Percentiles rank a stretch among this genome's conserved stretches.
These are phyloP conservation scores for Crenuchus spilurus DNA, from an alignment of 2,797 vertebrate species.

Conservation along the genomic window DNA sequence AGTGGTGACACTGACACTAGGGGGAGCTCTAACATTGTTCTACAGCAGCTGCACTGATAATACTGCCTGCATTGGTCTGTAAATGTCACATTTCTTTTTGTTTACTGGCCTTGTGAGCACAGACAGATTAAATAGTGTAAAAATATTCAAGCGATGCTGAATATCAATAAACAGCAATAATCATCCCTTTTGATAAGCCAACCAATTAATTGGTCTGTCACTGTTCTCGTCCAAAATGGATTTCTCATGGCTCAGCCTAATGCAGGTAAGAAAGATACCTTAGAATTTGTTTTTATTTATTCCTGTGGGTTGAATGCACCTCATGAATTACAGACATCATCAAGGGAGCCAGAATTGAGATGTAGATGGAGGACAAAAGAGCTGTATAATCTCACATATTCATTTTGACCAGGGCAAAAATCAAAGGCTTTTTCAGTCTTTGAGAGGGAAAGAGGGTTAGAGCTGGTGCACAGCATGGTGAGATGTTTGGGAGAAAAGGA, in stretches of 20 bases:
- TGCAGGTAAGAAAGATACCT: not conserved
- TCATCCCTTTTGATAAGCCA: slow-evolving; percentile 27
- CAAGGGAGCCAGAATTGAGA: slow-evolving; percentile 11
- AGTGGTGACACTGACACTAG: too few species aligned
- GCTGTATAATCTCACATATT: slow-evolving; percentile 21
- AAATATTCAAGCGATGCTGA: too few species aligned
- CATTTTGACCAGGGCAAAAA: slow-evolving; percentile 63
- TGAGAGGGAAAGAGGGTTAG: slow-evolving; percentile 61
- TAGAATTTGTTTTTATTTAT: not conserved
- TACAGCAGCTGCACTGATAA: too few species aligned
- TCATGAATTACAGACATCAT: not conserved
- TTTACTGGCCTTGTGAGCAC: too few species aligned
- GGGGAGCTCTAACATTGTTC: too few species aligned
- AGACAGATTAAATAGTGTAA: too few species aligned
- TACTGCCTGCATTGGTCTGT: too few species aligned
- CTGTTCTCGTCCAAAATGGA: not conserved
- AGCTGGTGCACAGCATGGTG: slow-evolving; percentile 46
- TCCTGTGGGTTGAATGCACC: not conserved
- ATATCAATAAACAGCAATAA: not conserved
- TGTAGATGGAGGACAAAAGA: slow-evolving; percentile 25
- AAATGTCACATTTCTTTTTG: too few species aligned
- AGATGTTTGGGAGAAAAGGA: slow-evolving; percentile 22
- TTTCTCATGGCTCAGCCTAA: not conserved
- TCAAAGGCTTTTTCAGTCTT: slow-evolving; percentile 58
- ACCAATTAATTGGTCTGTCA: too few species aligned